A percentile compares a stretch with the other conserved stretches of the same genome.
These are phyloP conservation scores for Picus viridis DNA, from an alignment of 2,797 vertebrate genomes.

Conservation along the genomic window DNA sequence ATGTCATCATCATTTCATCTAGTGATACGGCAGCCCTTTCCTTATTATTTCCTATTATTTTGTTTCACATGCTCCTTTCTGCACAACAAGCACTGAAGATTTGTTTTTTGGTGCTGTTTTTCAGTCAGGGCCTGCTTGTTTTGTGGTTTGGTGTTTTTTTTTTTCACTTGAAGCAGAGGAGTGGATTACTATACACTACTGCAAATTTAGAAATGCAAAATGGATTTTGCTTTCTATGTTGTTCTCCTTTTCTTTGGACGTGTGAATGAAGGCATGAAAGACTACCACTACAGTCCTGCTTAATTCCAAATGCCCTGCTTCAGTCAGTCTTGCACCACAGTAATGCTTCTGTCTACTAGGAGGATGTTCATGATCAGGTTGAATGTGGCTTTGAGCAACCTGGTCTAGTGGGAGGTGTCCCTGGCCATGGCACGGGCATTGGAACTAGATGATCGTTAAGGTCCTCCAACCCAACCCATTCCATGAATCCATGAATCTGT, in stretches of 20 bases:
- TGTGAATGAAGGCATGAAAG: neutral
- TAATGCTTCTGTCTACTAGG: neutral
- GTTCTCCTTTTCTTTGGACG: neutral
- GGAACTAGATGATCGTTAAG: too few species aligned
- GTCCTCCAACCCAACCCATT: too few species aligned
- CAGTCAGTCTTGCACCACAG: neutral
- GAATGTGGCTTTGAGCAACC: too few species aligned
- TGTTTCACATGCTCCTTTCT: neutral
- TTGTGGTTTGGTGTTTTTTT: neutral
- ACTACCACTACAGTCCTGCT: neutral
- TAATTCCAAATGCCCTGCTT: neutral
- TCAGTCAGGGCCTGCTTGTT: neutral
- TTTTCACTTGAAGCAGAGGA: neutral
- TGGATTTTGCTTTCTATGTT: neutral
- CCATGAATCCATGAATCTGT: too few species aligned
- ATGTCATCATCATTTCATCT: neutral
- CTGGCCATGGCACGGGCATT: too few species aligned
- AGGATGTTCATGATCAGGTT: too few species aligned
- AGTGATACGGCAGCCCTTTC: neutral
- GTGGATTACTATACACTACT: neutral
- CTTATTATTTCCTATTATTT: neutral
- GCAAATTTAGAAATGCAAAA: neutral
- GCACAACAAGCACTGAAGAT: neutral
- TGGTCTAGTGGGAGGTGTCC: too few species aligned
- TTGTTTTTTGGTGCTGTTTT: neutral